Evolutionary conservation across 2,113 vertebrate genomes (phyloP).

Genomic region (Aldabrachelys gigantea): DNA sequence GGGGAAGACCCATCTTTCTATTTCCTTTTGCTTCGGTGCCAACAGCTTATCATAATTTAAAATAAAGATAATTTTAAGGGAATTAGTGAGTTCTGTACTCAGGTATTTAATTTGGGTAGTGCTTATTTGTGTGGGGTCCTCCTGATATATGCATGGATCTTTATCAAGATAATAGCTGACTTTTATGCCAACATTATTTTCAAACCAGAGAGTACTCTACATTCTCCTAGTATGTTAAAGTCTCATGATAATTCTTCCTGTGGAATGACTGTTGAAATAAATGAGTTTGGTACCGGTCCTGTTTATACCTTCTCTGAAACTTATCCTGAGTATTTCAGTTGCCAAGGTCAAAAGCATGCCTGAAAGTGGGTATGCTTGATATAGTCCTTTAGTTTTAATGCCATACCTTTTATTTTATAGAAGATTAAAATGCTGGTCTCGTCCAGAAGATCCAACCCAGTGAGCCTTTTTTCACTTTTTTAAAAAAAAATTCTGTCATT

Average conservation of each 20-base stretch:
- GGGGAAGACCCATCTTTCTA: slow-evolving; percentile 39
- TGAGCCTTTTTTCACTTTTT: neutral
- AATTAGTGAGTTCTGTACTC: slow-evolving; percentile 29
- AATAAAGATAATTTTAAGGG: slow-evolving; percentile 39
- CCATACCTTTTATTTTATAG: neutral
- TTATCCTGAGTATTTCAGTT: neutral
- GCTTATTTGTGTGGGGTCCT: slow-evolving; percentile 32
- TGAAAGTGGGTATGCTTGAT: neutral
- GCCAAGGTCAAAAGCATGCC: neutral
- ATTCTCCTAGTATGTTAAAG: slow-evolving; percentile 17
- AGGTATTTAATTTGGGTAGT: slow-evolving; percentile 33
- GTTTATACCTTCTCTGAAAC: neutral
- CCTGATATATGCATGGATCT: neutral
- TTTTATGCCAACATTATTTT: neutral
- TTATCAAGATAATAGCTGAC: neutral
- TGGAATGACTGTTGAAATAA: neutral
- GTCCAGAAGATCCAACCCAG: neutral
- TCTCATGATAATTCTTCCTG: neutral
- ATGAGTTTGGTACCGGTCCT: neutral
- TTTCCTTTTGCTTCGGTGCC: slow-evolving; percentile 9
- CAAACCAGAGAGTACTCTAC: neutral
- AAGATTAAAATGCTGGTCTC: neutral
- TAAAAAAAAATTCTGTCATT: neutral
- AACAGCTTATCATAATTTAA: slow-evolving; percentile 41
- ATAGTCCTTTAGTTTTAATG: neutral